Conservation (phyloP, 2,888 invertebrate genomes). For the Hyposoter didymator region DNA sequence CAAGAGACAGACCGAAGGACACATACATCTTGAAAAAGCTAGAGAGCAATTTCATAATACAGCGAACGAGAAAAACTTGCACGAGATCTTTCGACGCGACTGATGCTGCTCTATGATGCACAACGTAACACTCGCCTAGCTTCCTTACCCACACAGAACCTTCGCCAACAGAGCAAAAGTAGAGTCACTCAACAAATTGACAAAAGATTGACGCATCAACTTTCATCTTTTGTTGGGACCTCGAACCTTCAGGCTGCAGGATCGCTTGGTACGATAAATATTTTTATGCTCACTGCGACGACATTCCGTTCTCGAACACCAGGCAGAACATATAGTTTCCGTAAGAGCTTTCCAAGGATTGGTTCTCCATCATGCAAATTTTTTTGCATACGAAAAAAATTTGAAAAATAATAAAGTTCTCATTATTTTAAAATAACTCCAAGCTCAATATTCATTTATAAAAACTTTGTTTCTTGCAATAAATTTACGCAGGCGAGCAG, state of each 20-base stretch:
- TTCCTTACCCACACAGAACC: conserved; percentile 40
- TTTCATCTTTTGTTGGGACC: conserved; percentile 14
- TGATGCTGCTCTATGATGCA: conserved; percentile 17
- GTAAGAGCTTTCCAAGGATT: neutral
- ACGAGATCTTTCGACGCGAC: conserved; percentile 33
- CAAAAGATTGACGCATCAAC: conserved; percentile 62
- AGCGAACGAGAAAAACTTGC: conserved; percentile 34
- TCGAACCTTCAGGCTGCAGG: conserved; percentile 9
- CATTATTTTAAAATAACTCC: neutral
- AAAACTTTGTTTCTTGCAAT: neutral
- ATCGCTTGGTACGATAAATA: conserved; percentile 25
- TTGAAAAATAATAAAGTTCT: neutral
- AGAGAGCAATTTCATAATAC: conserved; percentile 56
- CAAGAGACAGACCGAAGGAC: conserved; percentile 25
- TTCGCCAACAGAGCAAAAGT: neutral
- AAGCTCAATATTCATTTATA: neutral
- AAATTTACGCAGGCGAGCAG: neutral
- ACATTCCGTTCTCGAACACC: neutral
- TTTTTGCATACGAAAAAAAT: neutral
- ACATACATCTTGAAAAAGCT: conserved; percentile 17
- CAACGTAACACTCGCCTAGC: conserved; percentile 37
- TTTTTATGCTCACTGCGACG: conserved; percentile 12
- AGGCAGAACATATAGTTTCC: neutral
- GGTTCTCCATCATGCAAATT: neutral
- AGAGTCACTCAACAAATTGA: conserved; percentile 56